Evolutionary conservation across 2,113 vertebrate species (phyloP).

Genomic region (Mus musculus): DNA sequence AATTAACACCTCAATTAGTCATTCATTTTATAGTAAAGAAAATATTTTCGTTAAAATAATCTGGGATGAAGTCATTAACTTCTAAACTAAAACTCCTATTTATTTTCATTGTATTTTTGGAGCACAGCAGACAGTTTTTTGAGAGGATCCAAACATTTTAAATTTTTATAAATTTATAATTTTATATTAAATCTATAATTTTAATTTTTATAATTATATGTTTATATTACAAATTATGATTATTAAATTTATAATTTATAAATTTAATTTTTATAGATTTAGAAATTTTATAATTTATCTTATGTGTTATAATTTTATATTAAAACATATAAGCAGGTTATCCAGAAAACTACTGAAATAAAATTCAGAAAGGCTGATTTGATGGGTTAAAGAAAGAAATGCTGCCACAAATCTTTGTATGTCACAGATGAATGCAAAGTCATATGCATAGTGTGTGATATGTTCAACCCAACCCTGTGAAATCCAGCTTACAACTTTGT

Average conservation of each 20-base stretch:
- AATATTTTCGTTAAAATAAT: slow-evolving; percentile 11
- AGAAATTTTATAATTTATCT: not conserved
- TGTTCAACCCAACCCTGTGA: not conserved
- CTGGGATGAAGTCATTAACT: not conserved
- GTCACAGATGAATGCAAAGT: not conserved
- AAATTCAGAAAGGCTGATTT: slow-evolving; percentile 31
- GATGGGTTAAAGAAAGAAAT: not conserved
- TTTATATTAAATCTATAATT: not conserved
- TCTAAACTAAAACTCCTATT: not conserved
- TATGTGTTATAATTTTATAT: slow-evolving; percentile 10
- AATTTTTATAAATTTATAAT: not conserved
- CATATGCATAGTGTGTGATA: not conserved
- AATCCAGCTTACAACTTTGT: not conserved
- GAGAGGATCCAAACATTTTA: slow-evolving; percentile 1
- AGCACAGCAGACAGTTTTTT: not conserved
- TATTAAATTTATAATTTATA: not conserved
- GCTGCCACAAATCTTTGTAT: not conserved
- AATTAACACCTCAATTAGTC: not conserved
- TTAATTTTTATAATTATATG: not conserved
- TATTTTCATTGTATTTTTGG: not conserved
- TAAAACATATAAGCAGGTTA: not conserved
- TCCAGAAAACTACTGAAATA: not conserved
- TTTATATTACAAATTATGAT: slow-evolving; percentile 24
- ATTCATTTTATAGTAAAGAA: not conserved
- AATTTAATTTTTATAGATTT: no score